Percentiles rank a stretch among this genome's conserved stretches.
phyloP scores from a whole-genome alignment of 2,797 vertebrate species.

The Bovichtus diacanthus region DNA sequence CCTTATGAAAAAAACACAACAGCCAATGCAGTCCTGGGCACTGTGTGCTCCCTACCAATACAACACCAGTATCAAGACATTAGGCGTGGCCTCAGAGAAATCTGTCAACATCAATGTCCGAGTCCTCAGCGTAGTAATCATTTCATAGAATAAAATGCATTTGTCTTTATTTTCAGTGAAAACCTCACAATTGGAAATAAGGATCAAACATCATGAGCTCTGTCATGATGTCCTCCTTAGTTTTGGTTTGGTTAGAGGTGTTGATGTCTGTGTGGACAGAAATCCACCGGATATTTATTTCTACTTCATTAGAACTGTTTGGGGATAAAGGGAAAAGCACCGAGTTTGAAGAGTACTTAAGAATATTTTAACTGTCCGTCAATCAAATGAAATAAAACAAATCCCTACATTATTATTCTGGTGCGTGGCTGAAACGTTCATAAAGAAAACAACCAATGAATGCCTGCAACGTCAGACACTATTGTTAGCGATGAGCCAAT shows the following conservation, averaged over 20 bases:
- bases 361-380: not conserved
- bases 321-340: fast-evolving
- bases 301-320: fast-evolving
- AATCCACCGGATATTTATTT: not conserved
- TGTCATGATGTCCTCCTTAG: too few relatives aligned
- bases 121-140: conserved; percentile 8
- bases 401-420: not conserved
- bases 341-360: fast-evolving
- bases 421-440: not conserved
- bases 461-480: not conserved
- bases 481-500: conserved; percentile 60
- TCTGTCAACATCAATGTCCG: conserved; percentile 89
- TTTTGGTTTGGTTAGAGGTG: not conserved
- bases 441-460: conserved; percentile 56
- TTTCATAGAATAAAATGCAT: not conserved
- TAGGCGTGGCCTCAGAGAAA: conserved; percentile 88
- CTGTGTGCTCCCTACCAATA: conserved; percentile 90
- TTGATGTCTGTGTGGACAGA: not conserved
- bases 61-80: conserved; percentile 57
- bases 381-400: not conserved
- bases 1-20: conserved; percentile 86
- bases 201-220: not conserved
- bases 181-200: not conserved
- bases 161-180: not conserved
- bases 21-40: conserved; percentile 88